phyloP scores from a whole-genome alignment of 2,113 vertebrate genomes.

The Rhynchomys soricoides region DNA sequence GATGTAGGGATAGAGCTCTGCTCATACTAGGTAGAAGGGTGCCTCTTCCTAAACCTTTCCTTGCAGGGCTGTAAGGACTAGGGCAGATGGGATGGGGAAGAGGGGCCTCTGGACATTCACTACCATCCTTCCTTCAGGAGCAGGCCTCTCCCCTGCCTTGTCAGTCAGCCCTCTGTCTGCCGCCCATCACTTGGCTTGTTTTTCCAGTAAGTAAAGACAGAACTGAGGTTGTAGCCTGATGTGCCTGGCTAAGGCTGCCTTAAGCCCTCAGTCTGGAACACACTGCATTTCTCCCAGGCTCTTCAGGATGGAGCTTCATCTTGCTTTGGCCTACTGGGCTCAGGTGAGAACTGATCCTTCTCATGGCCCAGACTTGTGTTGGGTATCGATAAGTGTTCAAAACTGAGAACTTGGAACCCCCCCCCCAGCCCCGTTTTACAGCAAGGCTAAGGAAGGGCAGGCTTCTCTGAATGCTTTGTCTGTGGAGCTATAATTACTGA shows the following conservation, averaged over 20 bases:
- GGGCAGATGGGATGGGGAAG: neutral
- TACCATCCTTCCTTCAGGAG: neutral
- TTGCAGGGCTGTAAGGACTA: neutral
- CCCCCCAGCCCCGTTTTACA: neutral
- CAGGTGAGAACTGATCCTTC: neutral
- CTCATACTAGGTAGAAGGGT: neutral
- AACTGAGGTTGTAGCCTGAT: neutral
- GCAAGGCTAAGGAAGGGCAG: neutral
- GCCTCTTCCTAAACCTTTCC: neutral
- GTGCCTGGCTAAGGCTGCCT: neutral
- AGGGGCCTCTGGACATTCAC: neutral
- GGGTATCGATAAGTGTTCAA: neutral
- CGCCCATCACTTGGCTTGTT: neutral
- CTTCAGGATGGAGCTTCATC: neutral
- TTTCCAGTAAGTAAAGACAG: neutral
- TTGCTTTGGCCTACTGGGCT: neutral
- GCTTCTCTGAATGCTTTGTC: neutral
- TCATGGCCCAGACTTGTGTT: neutral
- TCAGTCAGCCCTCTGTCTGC: neutral
- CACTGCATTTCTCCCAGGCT: neutral
- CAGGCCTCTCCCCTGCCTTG: neutral
- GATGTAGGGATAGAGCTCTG: neutral
- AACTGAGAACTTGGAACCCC: neutral
- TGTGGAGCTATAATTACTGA: neutral
- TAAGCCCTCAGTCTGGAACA: neutral